Percentiles rank a stretch among this genome's conserved stretches.
phyloP scores from a whole-genome alignment of 2,888 invertebrate species.

The Diadegma fenestrale region DNA sequence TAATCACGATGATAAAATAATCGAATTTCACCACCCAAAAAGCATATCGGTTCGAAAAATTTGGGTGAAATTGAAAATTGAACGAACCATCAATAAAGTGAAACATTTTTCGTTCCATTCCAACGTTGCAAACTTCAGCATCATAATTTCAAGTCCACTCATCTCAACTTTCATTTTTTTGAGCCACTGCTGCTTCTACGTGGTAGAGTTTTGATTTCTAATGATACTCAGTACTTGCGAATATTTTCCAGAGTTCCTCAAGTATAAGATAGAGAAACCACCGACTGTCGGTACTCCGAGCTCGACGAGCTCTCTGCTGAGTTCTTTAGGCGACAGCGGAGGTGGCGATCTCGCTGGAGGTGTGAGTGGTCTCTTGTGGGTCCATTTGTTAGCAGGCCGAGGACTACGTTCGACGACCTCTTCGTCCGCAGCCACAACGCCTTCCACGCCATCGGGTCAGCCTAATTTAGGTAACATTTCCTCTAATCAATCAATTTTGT shows the following conservation, averaged over 20 bases:
- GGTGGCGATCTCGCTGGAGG: slow-evolving; percentile 86
- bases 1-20: too few relatives aligned
- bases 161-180: neutral
- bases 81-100: too few relatives aligned
- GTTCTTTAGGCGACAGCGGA: slow-evolving; percentile 81
- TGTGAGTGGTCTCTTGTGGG: slow-evolving; percentile 95
- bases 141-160: too few relatives aligned
- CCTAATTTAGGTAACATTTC: slow-evolving; percentile 81
- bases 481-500: neutral
- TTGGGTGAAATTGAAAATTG: too few relatives aligned
- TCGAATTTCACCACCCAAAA: too few relatives aligned
- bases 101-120: too few relatives aligned
- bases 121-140: too few relatives aligned
- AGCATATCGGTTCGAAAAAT: too few relatives aligned
- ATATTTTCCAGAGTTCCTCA: slow-evolving; percentile 90
- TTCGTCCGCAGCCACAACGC: slow-evolving; percentile 90
- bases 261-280: slow-evolving; percentile 95
- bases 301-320: slow-evolving; percentile 85
- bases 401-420: slow-evolving; percentile 91
- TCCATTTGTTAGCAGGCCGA: slow-evolving; percentile 94
- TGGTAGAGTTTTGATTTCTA: neutral
- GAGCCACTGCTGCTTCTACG: neutral
- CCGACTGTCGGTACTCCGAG: slow-evolving; percentile 86
- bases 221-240: neutral
- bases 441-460: slow-evolving; percentile 87